phyloP scores from a whole-genome alignment of 2,888 invertebrate species.

The Octodonta nipae region DNA sequence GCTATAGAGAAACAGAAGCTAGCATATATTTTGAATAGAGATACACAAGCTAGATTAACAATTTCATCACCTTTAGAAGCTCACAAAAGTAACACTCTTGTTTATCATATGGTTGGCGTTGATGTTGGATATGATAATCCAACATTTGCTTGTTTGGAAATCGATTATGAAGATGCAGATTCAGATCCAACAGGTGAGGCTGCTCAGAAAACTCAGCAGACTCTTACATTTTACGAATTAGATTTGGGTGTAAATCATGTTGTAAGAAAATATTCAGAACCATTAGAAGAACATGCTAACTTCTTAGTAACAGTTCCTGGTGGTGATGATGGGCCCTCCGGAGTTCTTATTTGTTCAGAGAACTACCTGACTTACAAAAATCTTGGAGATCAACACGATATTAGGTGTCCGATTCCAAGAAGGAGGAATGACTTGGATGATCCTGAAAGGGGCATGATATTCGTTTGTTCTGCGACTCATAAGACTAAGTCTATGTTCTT shows the following conservation, averaged over 20 bases:
- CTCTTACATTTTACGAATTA: conserved; percentile 93
- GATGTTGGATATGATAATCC: conserved; percentile 99
- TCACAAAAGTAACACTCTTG: conserved; percentile 96
- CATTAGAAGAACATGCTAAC: conserved; percentile 95
- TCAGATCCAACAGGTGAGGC: conserved; percentile 93
- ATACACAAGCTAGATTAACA: conserved; percentile 90
- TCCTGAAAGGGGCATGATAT: conserved; percentile 97
- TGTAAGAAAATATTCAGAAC: conserved; percentile 95
- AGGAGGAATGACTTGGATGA: conserved; percentile 96
- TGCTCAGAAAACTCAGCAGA: conserved; percentile 89
- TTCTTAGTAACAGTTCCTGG: conserved; percentile 97
- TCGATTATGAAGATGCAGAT: conserved; percentile 98
- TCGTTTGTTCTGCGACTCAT: conserved; percentile 97
- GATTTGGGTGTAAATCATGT: conserved; percentile 97
- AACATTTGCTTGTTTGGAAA: conserved; percentile 97
- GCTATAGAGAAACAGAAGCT: conserved; percentile 97
- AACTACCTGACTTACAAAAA: conserved; percentile 98
- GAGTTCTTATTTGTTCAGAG: conserved; percentile 96
- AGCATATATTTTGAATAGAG: conserved; percentile 95
- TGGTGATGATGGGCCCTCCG: conserved; percentile 96
- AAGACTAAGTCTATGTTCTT: conserved; percentile 99
- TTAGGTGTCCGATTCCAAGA: conserved; percentile 92
- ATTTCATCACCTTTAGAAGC: conserved; percentile 98
- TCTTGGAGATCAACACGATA: conserved; percentile 96
- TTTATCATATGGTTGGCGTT: conserved; percentile 96